These are phyloP conservation scores for Coleophora flavipennella DNA, from an alignment of 2,888 invertebrate species.

Conservation along the genomic window DNA sequence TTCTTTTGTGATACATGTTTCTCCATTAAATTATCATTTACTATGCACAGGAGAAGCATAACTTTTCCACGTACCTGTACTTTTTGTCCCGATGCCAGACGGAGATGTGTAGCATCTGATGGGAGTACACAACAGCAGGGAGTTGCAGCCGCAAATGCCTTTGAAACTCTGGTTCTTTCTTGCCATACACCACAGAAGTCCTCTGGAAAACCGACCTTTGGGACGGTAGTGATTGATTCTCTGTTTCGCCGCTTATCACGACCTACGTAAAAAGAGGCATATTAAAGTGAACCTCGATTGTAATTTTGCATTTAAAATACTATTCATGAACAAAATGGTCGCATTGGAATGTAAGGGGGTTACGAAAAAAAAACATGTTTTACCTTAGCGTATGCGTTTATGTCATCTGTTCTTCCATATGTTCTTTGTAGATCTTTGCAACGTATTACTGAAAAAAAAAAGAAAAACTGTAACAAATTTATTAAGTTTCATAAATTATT, in stretches of 20 bases:
- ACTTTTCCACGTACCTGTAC: constrained; percentile 82
- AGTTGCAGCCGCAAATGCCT: constrained; percentile 81
- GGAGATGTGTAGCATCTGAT: constrained; percentile 80
- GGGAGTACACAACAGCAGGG: constrained; percentile 60
- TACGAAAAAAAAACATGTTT: neutral
- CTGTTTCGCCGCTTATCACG: constrained; percentile 63
- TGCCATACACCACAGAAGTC: constrained; percentile 86
- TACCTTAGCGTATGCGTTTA: constrained; percentile 89
- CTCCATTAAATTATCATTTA: too few species aligned
- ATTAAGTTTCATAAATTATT: constrained; percentile 3
- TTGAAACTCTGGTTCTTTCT: constrained; percentile 84
- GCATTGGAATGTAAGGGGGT: too few species aligned
- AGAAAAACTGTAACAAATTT: constrained; percentile 7
- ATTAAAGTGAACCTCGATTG: too few species aligned
- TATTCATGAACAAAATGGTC: neutral
- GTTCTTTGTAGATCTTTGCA: constrained; percentile 81
- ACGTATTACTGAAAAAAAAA: constrained; percentile 77
- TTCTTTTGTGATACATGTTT: too few species aligned
- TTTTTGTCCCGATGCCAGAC: constrained; percentile 91
- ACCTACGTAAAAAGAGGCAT: constrained; percentile 49
- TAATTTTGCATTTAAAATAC: too few species aligned
- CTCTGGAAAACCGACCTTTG: constrained; percentile 78
- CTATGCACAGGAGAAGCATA: too few species aligned
- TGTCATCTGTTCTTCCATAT: constrained; percentile 74
- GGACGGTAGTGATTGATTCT: constrained; percentile 49